Evolutionary conservation across 2,113 vertebrate species (phyloP), one percentile per base, ranked within the genome.

Genomic region (Ameiurus melas): DNA sequence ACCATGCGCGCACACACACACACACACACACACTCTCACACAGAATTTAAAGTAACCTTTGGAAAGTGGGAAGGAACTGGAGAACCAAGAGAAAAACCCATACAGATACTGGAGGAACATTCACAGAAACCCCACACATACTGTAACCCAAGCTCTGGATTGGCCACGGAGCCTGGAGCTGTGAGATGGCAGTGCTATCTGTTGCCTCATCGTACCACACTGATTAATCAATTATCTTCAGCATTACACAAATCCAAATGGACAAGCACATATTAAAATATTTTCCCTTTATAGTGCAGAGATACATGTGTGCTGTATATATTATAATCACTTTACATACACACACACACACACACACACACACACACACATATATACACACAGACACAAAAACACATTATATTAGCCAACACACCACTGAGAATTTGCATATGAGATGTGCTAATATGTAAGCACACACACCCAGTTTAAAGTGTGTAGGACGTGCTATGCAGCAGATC

Each of bases 401-500:
- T n/a, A 2, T 33, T 33, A 77, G 70, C 85, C 47, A 43, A 64
- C 27, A n/a, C 58, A 39, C 7, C 30, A 57, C 39, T 25, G 8
- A 79, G 57, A 25, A 66, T 64, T 79, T 78, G 39, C 13, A n/a
- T 79, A 79, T 53, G 13, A 79, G 13, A 27, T 53, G 27, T 9
- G 13, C 20, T 78, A 39, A 78, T 22, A 83, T 22, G 62, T 70
- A 86, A 55, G 16, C 57, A 62, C 60, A 83, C 83, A 89, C 87
- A 36, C 83, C 51, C 19, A 47, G 7, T 83, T 75, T 86, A 91
- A 91, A 85, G 88, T 68, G 33, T 83, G 81, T 78, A 77, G 55
- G 57, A 91, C 51, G 86, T 58, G 53, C 62, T 81, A 62, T 64
- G 39, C 85, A 81, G 86, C 16, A 89, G 87, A 89, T 89, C 78